phyloP scores from a whole-genome alignment of 2,113 vertebrate species.

The Ramphastos sulfuratus region DNA sequence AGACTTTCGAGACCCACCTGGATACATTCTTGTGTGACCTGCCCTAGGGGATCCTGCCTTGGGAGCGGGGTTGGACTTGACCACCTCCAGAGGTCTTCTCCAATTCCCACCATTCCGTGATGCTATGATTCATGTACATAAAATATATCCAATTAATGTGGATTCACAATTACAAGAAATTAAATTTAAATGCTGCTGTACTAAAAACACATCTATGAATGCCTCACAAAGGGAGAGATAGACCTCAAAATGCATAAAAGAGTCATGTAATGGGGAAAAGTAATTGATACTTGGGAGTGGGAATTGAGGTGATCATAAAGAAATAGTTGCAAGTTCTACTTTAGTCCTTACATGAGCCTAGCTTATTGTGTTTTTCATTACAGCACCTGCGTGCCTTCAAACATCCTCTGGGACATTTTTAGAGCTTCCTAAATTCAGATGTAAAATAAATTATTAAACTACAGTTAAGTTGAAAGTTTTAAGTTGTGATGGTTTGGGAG shows the following conservation, averaged over 20 bases:
- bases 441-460: background rate
- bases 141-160: background rate
- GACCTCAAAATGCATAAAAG: background rate
- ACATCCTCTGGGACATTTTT: background rate
- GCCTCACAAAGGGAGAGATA: background rate
- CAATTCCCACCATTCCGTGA: too few relatives aligned
- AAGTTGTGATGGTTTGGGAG: too few relatives aligned
- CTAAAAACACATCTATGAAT: background rate
- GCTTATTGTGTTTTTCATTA: background rate
- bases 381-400: background rate
- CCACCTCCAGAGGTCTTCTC: too few relatives aligned
- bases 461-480: background rate
- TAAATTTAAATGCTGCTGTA: background rate
- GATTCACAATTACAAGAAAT: constrained; percentile 8
- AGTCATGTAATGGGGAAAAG: background rate
- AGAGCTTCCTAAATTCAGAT: background rate
- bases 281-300: background rate
- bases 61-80: too few relatives aligned
- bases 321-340: background rate
- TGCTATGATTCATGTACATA: background rate
- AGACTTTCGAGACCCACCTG: too few relatives aligned
- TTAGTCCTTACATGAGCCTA: background rate
- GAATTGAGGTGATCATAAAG: background rate
- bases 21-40: too few relatives aligned
- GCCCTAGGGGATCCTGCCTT: too few relatives aligned